Evolutionary conservation across 2,113 vertebrate species (phyloP), one percentile per base, ranked within the genome.

Genomic region (Hirundichthys speculiger): DNA sequence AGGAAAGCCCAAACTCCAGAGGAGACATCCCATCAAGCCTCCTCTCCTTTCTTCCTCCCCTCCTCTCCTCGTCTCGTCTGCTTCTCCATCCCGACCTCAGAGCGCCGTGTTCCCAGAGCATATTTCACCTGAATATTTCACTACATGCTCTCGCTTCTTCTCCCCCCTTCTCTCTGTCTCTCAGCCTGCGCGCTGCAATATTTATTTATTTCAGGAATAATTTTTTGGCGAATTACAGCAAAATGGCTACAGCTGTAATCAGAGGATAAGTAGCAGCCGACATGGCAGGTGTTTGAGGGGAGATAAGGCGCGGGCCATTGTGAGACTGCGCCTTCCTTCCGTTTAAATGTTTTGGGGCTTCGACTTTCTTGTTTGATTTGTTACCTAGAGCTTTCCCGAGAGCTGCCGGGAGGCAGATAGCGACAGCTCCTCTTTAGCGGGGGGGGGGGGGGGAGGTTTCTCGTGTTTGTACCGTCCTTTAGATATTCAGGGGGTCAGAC

Each of bases 211-310:
- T 86, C 80, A 30, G 80, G 82, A 84, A 89, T 87, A 69, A 77
- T 85, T 86, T 89, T 89, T 87, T 64, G 72, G 79, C 73, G 78
- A 92, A 91, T 91, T 89, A 90, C 86, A 68, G 79, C 75, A 88
- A 87, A 91, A 91, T 87, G 78, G 80, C 86, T 90, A 79, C 85
- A 88, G 88, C 88, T 89, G 87, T 91, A 92, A 91, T 91, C 91
- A 89, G 72, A 82, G 88, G 88, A 92, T 92, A 90, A 90, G 90
- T 92, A 88, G 87, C 83, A 85, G 89, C 75, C 83, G 85, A 90
- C 86, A 89, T 88, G 88, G 88, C 90, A 93, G 92, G 90, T 93
- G 92, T 91, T 91, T 85, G 86, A 82, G 86, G 64, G 64, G 74
- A 90, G 92, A 93, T 93, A 93, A 92, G 89, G 73, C 34, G 48